Evolutionary conservation across 2,113 vertebrate species (phyloP).

Genomic region (Vidua macroura): DNA sequence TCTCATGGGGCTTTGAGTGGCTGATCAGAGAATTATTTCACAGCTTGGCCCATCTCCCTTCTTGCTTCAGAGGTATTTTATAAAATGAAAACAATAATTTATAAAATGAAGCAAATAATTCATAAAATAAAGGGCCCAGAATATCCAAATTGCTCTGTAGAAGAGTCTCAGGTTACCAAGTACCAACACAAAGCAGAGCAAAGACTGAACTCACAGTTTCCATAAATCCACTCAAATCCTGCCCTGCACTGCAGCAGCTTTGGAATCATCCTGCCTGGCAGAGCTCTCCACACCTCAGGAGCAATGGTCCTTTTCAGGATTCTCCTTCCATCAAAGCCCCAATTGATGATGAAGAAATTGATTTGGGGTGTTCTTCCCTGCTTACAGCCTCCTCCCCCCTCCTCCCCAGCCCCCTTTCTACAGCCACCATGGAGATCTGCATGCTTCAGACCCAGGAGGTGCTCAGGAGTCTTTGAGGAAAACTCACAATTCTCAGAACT

Average conservation of each 20-base stretch:
- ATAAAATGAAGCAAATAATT: background rate
- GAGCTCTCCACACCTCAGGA: background rate
- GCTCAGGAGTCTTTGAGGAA: background rate
- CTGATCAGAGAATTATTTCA: slow-evolving; percentile 1
- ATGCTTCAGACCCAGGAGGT: background rate
- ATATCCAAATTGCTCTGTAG: background rate
- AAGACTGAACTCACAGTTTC: background rate
- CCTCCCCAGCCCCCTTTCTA: background rate
- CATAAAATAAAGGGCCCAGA: background rate
- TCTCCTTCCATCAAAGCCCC: background rate
- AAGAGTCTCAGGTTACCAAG: background rate
- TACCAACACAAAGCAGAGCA: background rate
- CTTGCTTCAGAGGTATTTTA: background rate
- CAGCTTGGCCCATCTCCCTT: background rate
- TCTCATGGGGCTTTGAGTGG: background rate
- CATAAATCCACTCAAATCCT: background rate
- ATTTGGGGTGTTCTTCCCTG: background rate
- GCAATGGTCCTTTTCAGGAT: background rate
- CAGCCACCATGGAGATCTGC: background rate
- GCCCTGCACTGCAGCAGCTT: background rate
- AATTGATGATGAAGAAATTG: accelerated
- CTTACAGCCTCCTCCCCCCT: background rate
- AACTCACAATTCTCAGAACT: background rate
- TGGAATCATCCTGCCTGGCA: background rate
- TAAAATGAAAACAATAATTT: background rate